Evolutionary conservation across 2,888 invertebrate genomes (phyloP).

Genomic region (Macrosoma leucophasiata): DNA sequence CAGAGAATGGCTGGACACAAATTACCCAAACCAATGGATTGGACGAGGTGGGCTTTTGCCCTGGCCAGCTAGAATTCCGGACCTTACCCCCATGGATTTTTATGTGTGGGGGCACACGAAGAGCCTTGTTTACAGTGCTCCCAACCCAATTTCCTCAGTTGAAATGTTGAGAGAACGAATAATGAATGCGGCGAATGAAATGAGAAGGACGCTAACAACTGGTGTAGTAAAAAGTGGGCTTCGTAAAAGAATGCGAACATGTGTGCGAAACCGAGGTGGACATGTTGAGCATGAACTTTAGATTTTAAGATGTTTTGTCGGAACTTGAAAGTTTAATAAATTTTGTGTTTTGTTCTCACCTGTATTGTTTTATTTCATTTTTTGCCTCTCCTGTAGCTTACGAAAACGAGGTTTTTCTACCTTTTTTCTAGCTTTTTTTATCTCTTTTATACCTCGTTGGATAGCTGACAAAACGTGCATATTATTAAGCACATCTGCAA

Average conservation of each 20-base stretch:
- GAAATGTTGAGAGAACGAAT: conserved; percentile 19
- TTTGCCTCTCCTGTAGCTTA: no score
- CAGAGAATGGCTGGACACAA: conserved; percentile 27
- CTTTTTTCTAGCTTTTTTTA: no score
- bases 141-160: conserved; percentile 17
- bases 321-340: conserved; percentile 10
- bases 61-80: conserved; percentile 29
- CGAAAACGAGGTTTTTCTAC: no score
- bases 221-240: conserved; percentile 17
- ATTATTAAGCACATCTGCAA: no score
- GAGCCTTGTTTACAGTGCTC: conserved; percentile 21
- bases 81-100: conserved; percentile 28
- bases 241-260: conserved; percentile 16
- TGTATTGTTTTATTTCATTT: no score
- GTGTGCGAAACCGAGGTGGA: conserved; percentile 15
- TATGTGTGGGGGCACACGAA: no score
- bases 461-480: no score
- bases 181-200: conserved; percentile 18
- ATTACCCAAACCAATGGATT: conserved; percentile 24
- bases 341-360: no score
- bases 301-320: conserved; percentile 13
- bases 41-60: conserved; percentile 28
- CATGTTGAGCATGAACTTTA: conserved; percentile 18
- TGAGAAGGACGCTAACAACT: conserved; percentile 14
- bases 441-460: no score